These are phyloP conservation scores for Tachysurus vachellii DNA, from an alignment of 2,113 vertebrate genomes.

Conservation along the genomic window DNA sequence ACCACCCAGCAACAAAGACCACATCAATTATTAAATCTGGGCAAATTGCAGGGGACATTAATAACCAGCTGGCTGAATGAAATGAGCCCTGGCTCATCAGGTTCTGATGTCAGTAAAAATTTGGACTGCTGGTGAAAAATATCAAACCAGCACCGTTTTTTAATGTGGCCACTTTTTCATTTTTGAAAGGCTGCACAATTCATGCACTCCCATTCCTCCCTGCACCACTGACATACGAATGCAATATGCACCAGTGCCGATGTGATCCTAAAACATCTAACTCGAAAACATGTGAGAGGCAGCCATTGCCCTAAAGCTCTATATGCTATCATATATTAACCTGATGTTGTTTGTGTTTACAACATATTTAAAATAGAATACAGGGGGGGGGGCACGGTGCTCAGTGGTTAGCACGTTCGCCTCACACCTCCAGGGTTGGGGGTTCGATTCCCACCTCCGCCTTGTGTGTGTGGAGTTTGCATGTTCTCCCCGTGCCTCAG, in stretches of 20 bases:
- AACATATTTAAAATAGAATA: background rate
- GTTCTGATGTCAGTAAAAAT: constrained; percentile 43
- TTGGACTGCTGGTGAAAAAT: constrained; percentile 48
- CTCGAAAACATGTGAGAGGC: constrained; percentile 23
- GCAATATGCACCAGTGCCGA: background rate
- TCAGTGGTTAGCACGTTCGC: too few relatives aligned
- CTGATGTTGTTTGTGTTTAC: background rate
- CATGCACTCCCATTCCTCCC: constrained; percentile 13
- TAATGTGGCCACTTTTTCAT: constrained; percentile 4
- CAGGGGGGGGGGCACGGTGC: too few relatives aligned
- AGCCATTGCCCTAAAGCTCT: constrained; percentile 13
- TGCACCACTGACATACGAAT: background rate
- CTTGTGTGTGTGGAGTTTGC: too few relatives aligned
- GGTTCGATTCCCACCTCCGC: too few relatives aligned
- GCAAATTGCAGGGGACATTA: constrained; percentile 62
- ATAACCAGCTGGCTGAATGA: constrained; percentile 60
- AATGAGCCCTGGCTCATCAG: constrained; percentile 63
- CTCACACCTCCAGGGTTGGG: too few relatives aligned
- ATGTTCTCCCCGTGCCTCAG: too few relatives aligned
- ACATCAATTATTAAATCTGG: constrained; percentile 73
- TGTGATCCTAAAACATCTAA: background rate
- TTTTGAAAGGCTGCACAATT: constrained; percentile 41
- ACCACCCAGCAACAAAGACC: constrained; percentile 56
- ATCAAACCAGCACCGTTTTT: constrained; percentile 40
- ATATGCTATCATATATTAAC: constrained; percentile 15